phyloP scores from a whole-genome alignment of 2,888 invertebrate species.

The Bibio marci region DNA sequence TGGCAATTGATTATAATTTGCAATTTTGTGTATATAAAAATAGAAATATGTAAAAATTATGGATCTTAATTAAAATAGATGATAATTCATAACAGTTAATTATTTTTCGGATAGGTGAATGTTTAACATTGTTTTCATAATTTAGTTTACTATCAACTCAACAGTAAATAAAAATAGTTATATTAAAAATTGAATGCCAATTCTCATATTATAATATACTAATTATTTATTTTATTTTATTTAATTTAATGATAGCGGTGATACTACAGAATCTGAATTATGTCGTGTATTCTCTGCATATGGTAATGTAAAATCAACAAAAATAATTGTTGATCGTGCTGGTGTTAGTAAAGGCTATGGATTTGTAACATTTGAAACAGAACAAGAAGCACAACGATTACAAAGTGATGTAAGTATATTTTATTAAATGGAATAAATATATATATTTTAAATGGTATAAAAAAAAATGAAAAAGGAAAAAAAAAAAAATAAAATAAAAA shows the following conservation, averaged over 20 bases:
- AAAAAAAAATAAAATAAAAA: background rate
- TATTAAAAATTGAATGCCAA: too few relatives aligned
- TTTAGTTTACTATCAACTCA: too few relatives aligned
- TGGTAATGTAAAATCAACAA: slow-evolving; percentile 78
- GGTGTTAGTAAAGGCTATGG: slow-evolving; percentile 74
- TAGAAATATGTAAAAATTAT: too few relatives aligned
- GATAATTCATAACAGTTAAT: too few relatives aligned
- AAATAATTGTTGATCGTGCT: slow-evolving; percentile 87
- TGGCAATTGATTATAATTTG: too few relatives aligned
- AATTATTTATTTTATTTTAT: too few relatives aligned
- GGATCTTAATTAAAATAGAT: too few relatives aligned
- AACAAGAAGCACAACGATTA: slow-evolving; percentile 64
- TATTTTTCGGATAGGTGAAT: too few relatives aligned
- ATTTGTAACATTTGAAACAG: slow-evolving; percentile 71
- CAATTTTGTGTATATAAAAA: too few relatives aligned
- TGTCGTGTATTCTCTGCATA: slow-evolving; percentile 81
- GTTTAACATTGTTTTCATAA: too few relatives aligned
- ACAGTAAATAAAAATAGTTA: too few relatives aligned
- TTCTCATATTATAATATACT: too few relatives aligned
- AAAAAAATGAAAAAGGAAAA: background rate
- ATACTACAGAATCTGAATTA: slow-evolving; percentile 82
- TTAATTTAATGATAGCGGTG: slow-evolving; percentile 32
- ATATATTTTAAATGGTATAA: background rate
- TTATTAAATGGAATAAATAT: background rate
- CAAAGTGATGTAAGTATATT: slow-evolving; percentile 42